Conservation (phyloP, 2,888 invertebrate species). For the Drosophila fungiperda region DNA sequence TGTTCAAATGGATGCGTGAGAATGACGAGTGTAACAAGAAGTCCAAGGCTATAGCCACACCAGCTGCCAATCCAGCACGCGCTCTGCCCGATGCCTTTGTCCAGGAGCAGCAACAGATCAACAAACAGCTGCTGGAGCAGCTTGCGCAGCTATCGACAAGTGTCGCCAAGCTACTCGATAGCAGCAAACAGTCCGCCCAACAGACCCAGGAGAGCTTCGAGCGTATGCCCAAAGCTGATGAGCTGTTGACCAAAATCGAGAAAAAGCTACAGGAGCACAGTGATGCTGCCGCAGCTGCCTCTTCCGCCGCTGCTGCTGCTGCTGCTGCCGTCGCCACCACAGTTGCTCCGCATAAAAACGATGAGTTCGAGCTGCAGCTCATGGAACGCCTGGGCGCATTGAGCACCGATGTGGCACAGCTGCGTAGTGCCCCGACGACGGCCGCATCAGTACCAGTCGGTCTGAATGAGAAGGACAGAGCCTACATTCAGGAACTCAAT, state of each 20-base stretch:
- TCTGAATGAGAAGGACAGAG: constrained; percentile 84
- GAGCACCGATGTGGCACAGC: constrained; percentile 83
- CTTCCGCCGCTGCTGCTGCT: constrained; percentile 61
- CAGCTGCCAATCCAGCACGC: constrained; percentile 26
- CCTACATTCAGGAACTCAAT: constrained; percentile 86
- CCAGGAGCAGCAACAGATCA: constrained; percentile 73
- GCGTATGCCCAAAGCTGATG: constrained; percentile 75
- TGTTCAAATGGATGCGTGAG: constrained; percentile 84
- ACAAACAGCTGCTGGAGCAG: constrained; percentile 76
- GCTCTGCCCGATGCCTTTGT: constrained; percentile 70
- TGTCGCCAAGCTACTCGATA: constrained; percentile 71
- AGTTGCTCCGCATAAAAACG: constrained; percentile 79
- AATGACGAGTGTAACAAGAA: constrained; percentile 84
- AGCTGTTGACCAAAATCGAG: constrained; percentile 82
- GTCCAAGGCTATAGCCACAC: constrained; percentile 21
- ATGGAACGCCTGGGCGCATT: constrained; percentile 85
- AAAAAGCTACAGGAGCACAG: constrained; percentile 79
- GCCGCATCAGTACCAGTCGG: constrained; percentile 42
- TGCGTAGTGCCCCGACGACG: constrained; percentile 75
- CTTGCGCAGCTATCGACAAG: constrained; percentile 73
- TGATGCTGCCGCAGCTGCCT: constrained; percentile 62
- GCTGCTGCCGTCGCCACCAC: constrained; percentile 66
- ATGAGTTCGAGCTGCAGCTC: constrained; percentile 85
- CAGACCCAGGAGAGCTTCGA: constrained; percentile 79
- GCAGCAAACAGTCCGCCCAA: constrained; percentile 73